These are phyloP conservation scores for Cyphomyrus plagiostoma DNA, from an alignment of 2,113 vertebrate species.

Conservation along the genomic window DNA sequence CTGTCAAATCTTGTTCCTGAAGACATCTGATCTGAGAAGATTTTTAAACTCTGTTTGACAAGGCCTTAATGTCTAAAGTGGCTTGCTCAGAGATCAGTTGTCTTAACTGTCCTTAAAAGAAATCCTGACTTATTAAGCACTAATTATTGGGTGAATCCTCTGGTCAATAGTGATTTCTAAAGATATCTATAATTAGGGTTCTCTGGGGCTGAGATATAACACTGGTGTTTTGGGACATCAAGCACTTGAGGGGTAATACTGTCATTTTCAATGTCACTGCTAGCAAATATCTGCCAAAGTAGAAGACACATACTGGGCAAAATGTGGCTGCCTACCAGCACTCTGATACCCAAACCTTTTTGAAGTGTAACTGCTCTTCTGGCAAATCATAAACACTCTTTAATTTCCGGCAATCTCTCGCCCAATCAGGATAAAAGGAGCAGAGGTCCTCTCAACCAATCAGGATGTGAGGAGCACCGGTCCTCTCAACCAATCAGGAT, in stretches of 20 bases:
- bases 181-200: neutral
- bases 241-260: neutral
- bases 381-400: neutral
- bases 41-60: neutral
- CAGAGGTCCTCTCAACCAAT: neutral
- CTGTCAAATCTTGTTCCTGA: neutral
- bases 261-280: neutral
- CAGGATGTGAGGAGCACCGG: neutral
- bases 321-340: neutral
- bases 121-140: neutral
- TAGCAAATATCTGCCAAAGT: neutral
- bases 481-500: neutral
- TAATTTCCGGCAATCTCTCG: neutral
- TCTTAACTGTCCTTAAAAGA: neutral
- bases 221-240: neutral
- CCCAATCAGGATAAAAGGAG: neutral
- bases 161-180: neutral
- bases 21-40: neutral
- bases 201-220: neutral
- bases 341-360: neutral
- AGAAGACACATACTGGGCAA: neutral
- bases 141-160: neutral
- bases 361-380: neutral
- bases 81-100: neutral
- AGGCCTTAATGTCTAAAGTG: neutral